These are phyloP conservation scores for Eretmochelys imbricata DNA, from an alignment of 2,113 vertebrate species.

Conservation along the genomic window DNA sequence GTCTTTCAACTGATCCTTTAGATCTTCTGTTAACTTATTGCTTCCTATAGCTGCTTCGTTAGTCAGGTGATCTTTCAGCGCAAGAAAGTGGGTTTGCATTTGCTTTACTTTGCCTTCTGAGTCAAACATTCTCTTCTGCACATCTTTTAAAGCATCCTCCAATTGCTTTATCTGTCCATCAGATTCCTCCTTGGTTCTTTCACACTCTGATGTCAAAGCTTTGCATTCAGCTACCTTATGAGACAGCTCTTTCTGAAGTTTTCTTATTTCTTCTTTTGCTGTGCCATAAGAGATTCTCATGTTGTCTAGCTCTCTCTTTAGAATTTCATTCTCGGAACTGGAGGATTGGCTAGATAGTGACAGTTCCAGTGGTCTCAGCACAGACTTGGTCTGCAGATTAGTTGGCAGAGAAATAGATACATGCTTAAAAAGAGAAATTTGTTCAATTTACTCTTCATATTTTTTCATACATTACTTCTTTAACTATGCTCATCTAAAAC, in stretches of 20 bases:
- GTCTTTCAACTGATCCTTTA: conserved; percentile 89
- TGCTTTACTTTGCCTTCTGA: conserved; percentile 97
- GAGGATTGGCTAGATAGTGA: conserved; percentile 56
- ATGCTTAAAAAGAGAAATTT: not conserved
- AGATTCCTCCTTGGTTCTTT: conserved; percentile 86
- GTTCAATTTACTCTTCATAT: not conserved
- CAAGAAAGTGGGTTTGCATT: conserved; percentile 94
- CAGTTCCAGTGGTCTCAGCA: conserved; percentile 86
- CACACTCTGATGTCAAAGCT: conserved; percentile 82
- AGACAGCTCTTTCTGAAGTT: conserved; percentile 85
- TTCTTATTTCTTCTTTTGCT: conserved; percentile 82
- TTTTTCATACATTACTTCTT: not conserved
- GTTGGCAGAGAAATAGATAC: not conserved
- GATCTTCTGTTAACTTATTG: conserved; percentile 82
- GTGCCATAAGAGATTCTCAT: conserved; percentile 81
- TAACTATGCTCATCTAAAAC: not conserved
- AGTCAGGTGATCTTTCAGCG: conserved; percentile 91
- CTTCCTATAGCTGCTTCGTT: conserved; percentile 71
- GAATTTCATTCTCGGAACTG: conserved; percentile 78
- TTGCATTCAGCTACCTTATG: conserved; percentile 87
- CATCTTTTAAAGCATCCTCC: conserved; percentile 93
- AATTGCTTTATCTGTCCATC: conserved; percentile 92
- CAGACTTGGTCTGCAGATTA: conserved; percentile 77
- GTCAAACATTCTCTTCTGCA: conserved; percentile 98
- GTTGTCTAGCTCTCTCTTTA: conserved; percentile 84